Percentiles rank a stretch among this genome's conserved stretches.
Conservation (phyloP, 2,113 vertebrate species). For the Poeciliopsis occidentalis region DNA sequence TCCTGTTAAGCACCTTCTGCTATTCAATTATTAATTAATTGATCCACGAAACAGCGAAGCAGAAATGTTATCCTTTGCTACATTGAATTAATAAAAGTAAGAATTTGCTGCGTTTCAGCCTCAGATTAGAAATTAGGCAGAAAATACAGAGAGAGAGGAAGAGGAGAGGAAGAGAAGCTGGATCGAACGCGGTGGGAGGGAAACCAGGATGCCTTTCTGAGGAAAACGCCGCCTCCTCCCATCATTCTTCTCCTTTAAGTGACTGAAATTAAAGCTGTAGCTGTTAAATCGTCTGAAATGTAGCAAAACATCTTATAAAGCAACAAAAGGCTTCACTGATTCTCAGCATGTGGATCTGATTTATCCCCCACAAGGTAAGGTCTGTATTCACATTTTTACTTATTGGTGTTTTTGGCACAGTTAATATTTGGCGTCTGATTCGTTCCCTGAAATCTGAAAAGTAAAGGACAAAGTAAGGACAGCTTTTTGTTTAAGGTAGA, state of each 20-base stretch:
- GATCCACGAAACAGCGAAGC: no score
- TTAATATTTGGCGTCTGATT: background rate
- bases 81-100: slow-evolving; percentile 9
- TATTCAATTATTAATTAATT: no score
- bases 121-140: slow-evolving; percentile 62
- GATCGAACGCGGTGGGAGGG: slow-evolving; percentile 44
- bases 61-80: no score
- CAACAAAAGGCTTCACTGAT: background rate
- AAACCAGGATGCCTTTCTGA: slow-evolving; percentile 39
- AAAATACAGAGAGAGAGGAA: slow-evolving; percentile 50
- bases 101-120: slow-evolving; percentile 53
- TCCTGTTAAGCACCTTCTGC: no score
- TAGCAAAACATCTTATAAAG: background rate
- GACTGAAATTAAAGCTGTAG: slow-evolving; percentile 17
- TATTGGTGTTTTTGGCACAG: background rate
- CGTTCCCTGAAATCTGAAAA: background rate
- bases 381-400: background rate
- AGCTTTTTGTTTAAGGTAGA: background rate
- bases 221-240: slow-evolving; percentile 44
- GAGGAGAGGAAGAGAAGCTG: slow-evolving; percentile 17
- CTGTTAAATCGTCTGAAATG: slow-evolving; percentile 6
- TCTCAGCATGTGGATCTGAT: slow-evolving; percentile 16
- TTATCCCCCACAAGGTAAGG: slow-evolving; percentile 64
- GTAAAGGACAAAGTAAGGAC: background rate
- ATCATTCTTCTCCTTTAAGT: background rate